Evolutionary conservation across 2,113 vertebrate genomes (phyloP), one percentile per base, ranked within the genome.

Genomic region (Grus americana): DNA sequence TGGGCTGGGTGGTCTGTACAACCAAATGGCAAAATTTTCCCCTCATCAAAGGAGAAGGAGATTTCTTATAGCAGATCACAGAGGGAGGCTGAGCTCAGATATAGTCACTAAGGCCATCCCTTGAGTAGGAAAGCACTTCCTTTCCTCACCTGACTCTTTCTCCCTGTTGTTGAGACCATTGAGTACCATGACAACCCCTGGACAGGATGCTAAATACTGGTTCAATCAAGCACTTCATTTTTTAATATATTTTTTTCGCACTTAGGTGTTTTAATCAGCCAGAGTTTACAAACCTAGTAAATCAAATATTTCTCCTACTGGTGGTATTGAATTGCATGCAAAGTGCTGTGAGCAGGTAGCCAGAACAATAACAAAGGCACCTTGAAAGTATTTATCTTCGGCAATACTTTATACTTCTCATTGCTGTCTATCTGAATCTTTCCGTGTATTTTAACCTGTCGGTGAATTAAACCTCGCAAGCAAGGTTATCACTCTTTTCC

Each of bases 361-460:
- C 96, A 96, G 82, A 80, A 59, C 11, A 72, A n/a, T 49, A 96
- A 92, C 72, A 92, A 95, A 96, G 79, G 86, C 5, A 3, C 57
- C 44, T 92, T 96, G 65, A 21, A 65, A 71, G 52, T 68, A 52
- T 85, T 88, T 94, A 55, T 86, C 63, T 88, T 71, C 71, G 68
- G 20, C 19, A 93, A 54, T 72, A 61, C 47, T 49, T 92, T 67
- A 44, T 67, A 63, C 40, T 91, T 89, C 88, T 94, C 24, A n/a
- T 9, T 83, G 47, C 68, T 71, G 19, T 62, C 84, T 61, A n/a
- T 59, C 61, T 80, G 88, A 68, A 52, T 63, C 66, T 84, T 92
- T 55, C 79, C 67, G 61, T 36, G 26, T 3, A 0, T 90, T 95
- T 88, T 85, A 54, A 94, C 68, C 54, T 75, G 12, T 11, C 58